A percentile compares a stretch with the other conserved stretches of the same genome.
phyloP scores from a whole-genome alignment of 2,888 invertebrate genomes.

The Antheraea assamensis region DNA sequence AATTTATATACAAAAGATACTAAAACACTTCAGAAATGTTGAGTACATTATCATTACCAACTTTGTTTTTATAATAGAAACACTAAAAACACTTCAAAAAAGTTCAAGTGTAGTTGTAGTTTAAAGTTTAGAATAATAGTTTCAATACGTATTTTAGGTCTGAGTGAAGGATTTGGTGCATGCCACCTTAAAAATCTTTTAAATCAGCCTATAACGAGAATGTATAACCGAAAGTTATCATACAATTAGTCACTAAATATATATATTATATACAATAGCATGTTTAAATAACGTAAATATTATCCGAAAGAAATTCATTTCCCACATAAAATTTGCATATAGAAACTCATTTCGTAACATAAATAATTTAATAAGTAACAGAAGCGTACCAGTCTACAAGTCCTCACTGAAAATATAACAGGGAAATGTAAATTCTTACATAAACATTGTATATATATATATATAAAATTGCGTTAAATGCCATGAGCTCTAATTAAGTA shows the following conservation, averaged over 20 bases:
- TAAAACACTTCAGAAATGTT: neutral
- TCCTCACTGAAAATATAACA: slow-evolving; percentile 13
- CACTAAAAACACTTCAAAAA: neutral
- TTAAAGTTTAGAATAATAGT: too few species aligned
- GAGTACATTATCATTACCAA: neutral
- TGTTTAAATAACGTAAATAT: neutral
- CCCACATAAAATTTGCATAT: neutral
- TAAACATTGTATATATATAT: slow-evolving; percentile 39
- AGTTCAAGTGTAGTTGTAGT: too few species aligned
- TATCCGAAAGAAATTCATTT: neutral
- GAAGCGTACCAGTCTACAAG: slow-evolving; percentile 18
- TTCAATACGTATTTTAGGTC: too few species aligned
- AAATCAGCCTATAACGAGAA: neutral
- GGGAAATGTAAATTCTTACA: slow-evolving; percentile 37
- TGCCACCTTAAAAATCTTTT: neutral
- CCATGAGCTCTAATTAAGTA: slow-evolving; percentile 60
- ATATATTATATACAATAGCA: too few species aligned
- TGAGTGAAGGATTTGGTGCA: too few species aligned
- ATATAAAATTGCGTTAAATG: slow-evolving; percentile 35
- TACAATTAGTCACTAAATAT: too few species aligned
- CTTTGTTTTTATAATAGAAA: neutral
- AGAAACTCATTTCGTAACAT: slow-evolving; percentile 1
- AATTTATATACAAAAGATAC: too few species aligned
- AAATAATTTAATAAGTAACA: slow-evolving; percentile 18
- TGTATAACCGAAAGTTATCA: too few species aligned